Evolutionary conservation across 1,140 invertebrate species (phyloP).

Genomic region (Adoxophyes honmai): DNA sequence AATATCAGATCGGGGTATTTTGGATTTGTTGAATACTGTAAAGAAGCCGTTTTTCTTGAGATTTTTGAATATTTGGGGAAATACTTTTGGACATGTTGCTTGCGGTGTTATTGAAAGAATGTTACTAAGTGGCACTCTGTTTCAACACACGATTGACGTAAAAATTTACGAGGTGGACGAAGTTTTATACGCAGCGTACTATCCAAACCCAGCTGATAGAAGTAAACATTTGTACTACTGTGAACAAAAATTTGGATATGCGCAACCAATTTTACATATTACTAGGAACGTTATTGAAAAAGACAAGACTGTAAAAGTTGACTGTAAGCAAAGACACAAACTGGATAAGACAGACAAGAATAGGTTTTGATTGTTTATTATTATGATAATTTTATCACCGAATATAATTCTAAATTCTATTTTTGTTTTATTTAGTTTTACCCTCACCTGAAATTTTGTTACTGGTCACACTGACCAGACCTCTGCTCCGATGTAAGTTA

Average conservation of each 20-base stretch:
- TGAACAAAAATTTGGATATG: slow-evolving; percentile 49
- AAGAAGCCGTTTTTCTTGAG: slow-evolving; percentile 75
- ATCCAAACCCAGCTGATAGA: slow-evolving; percentile 61
- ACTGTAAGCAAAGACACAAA: slow-evolving; percentile 49
- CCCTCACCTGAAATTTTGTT: too few species aligned
- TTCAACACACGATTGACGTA: slow-evolving; percentile 77
- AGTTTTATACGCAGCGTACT: slow-evolving; percentile 70
- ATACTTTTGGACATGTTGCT: slow-evolving; percentile 58
- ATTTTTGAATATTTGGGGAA: slow-evolving; percentile 78
- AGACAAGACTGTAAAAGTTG: slow-evolving; percentile 48
- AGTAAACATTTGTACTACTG: slow-evolving; percentile 63
- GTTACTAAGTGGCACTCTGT: slow-evolving; percentile 67
- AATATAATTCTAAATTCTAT: too few species aligned
- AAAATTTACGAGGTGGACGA: slow-evolving; percentile 76
- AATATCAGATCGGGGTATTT: slow-evolving; percentile 70
- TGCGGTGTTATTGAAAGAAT: slow-evolving; percentile 73
- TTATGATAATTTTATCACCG: background rate
- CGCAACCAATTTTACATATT: slow-evolving; percentile 55
- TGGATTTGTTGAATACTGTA: slow-evolving; percentile 74
- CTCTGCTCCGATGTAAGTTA: too few species aligned
- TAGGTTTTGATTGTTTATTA: slow-evolving; percentile 33
- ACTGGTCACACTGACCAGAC: too few species aligned
- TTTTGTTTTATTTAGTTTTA: too few species aligned
- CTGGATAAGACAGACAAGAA: slow-evolving; percentile 49
- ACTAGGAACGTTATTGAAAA: slow-evolving; percentile 47